Percentiles rank a stretch among this genome's conserved stretches.
These are phyloP conservation scores for Cygnus atratus DNA, from an alignment of 2,113 vertebrate species.

Conservation along the genomic window DNA sequence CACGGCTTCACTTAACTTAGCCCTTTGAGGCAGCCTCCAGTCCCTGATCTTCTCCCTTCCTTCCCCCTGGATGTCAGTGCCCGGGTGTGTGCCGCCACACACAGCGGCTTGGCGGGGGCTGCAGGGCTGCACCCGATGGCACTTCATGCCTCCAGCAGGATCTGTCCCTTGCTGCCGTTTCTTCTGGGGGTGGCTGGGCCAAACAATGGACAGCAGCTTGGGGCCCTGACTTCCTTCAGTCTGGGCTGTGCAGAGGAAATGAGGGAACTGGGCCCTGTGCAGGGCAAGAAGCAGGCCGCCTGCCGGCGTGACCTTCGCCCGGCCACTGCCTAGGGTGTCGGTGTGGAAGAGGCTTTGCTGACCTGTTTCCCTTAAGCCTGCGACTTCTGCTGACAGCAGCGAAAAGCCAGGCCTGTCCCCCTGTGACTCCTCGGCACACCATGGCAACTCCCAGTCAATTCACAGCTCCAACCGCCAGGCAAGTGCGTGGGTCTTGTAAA, in stretches of 20 bases:
- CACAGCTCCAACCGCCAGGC: fast-evolving
- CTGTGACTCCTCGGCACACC: background rate
- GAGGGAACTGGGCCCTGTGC: background rate
- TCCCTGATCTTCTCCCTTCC: background rate
- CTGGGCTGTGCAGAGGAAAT: fast-evolving
- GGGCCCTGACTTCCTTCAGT: background rate
- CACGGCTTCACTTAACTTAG: background rate
- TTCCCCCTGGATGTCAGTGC: background rate
- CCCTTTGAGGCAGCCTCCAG: background rate
- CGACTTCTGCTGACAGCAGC: fast-evolving
- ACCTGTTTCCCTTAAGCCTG: background rate
- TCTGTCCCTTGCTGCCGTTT: background rate
- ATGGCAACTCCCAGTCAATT: background rate
- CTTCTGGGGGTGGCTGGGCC: background rate
- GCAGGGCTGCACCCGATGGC: fast-evolving
- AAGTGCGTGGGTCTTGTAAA: background rate
- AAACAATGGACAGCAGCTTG: fast-evolving
- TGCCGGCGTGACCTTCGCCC: fast-evolving
- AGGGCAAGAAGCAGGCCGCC: background rate
- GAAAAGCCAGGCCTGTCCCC: background rate
- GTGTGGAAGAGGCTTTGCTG: background rate
- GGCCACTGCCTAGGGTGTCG: fast-evolving
- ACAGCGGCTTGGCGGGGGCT: fast-evolving
- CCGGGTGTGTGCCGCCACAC: fast-evolving
- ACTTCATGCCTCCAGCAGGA: fast-evolving